Base-by-base conservation (phyloP, 2,888 invertebrate genomes). In the Platycheirus rosarum region DNA sequence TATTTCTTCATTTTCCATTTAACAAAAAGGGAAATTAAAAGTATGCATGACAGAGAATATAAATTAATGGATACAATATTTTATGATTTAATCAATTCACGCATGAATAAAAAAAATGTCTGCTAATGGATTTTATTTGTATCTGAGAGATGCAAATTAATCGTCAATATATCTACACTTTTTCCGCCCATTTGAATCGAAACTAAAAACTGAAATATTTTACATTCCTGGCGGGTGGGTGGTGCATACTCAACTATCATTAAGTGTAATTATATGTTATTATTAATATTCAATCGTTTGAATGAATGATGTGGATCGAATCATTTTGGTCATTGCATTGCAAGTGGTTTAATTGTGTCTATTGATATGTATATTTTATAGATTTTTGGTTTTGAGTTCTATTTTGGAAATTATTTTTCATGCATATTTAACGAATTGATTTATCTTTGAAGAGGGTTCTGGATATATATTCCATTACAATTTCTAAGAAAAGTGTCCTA, bases 121-220 rank as follows among this genome's bases (percentile, higher is more conserved):
- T 8, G 8, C 29, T 49, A 49, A 49, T 49, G 49, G 49, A 49
- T 13, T 23, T 49, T 8, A 26, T 29, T 14, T 49, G 49, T 14
- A n/a, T n/a, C n/a, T n/a, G n/a, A n/a, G n/a, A n/a, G n/a, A n/a
- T n/a, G n/a, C n/a, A n/a, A n/a, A n/a, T n/a, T n/a, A n/a, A n/a
- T n/a, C n/a, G n/a, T n/a, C n/a, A n/a, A n/a, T n/a, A n/a, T n/a
- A n/a, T n/a, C n/a, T n/a, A n/a, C n/a, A n/a, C n/a, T n/a, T n/a
- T n/a, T n/a, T n/a, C 29, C 29, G 5, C 29, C 26, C 26, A 26
- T 6, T 8, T 32, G 29, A 32, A 32, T 8, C 29, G 29, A 32
- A 6, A 1, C 3, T 2, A 1, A 32, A 7, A 32, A 32, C 3
- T 7, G 29, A 32, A 32, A 32, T 32, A 8, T 32, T 2, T 32